phyloP scores from a whole-genome alignment of 2,113 vertebrate genomes.

The Hyaena hyaena region DNA sequence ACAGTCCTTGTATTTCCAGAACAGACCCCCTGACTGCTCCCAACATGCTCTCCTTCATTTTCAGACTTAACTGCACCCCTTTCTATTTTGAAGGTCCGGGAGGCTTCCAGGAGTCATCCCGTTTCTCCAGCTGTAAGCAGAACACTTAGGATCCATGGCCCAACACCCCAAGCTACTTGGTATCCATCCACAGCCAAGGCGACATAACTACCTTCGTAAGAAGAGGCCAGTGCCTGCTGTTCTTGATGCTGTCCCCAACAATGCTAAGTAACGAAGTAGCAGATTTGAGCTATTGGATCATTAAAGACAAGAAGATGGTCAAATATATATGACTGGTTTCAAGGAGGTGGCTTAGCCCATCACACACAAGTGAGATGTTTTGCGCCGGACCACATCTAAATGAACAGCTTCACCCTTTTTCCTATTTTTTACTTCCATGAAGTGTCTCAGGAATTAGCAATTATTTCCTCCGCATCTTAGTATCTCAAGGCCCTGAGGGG shows the following conservation, averaged over 20 bases:
- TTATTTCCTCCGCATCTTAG: background rate
- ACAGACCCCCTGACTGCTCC: background rate
- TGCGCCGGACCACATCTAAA: background rate
- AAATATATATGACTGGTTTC: background rate
- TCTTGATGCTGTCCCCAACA: background rate
- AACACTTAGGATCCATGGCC: background rate
- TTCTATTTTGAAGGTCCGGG: background rate
- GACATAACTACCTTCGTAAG: background rate
- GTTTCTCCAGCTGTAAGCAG: background rate
- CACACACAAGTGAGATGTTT: background rate
- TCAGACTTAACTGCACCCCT: background rate
- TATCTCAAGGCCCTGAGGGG: background rate
- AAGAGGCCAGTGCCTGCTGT: background rate
- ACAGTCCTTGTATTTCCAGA: background rate
- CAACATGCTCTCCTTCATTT: background rate
- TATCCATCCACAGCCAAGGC: background rate
- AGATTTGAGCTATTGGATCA: background rate
- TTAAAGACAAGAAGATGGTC: conserved; percentile 16
- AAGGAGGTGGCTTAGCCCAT: background rate
- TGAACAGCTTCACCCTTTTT: background rate
- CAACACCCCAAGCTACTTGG: background rate
- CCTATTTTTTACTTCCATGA: background rate
- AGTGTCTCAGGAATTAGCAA: background rate
- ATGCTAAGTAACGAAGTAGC: background rate
- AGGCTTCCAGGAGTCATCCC: background rate